These are phyloP conservation scores for Drosophila histrio DNA, from an alignment of 2,888 invertebrate genomes.

Conservation along the genomic window DNA sequence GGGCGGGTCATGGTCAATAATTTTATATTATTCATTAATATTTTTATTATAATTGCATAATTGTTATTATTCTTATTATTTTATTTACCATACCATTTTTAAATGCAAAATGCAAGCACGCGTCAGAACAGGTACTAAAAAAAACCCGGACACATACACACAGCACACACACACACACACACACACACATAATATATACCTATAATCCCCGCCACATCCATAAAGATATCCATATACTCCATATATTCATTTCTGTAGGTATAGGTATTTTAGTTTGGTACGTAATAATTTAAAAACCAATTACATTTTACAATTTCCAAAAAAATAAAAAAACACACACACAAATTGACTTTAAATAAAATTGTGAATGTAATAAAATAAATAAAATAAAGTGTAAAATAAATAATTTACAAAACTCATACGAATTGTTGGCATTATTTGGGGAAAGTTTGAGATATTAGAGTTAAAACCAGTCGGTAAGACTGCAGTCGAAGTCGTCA, in stretches of 20 bases:
- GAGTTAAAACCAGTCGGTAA: too few species aligned
- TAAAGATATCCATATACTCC: constrained; percentile 26
- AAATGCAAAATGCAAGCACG: background rate
- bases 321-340: constrained; percentile 8
- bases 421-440: background rate
- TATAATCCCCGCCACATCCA: constrained; percentile 8
- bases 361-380: constrained; percentile 30
- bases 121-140: constrained; percentile 4
- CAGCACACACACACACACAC: constrained; percentile 1
- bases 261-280: constrained; percentile 74
- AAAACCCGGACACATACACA: background rate
- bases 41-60: constrained; percentile 36
- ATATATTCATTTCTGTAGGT: constrained; percentile 72
- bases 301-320: constrained; percentile 22
- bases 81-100: constrained; percentile 14
- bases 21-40: constrained; percentile 46
- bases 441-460: too few species aligned
- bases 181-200: background rate
- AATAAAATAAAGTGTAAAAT: constrained; percentile 32
- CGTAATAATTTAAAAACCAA: constrained; percentile 59
- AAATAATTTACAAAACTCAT: constrained; percentile 37
- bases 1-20: constrained; percentile 54
- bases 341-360: constrained; percentile 13
- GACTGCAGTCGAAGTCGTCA: too few species aligned
- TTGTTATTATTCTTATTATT: constrained; percentile 32